Evolutionary conservation across 2,113 vertebrate species (phyloP).

Genomic region (Chinchilla lanigera): DNA sequence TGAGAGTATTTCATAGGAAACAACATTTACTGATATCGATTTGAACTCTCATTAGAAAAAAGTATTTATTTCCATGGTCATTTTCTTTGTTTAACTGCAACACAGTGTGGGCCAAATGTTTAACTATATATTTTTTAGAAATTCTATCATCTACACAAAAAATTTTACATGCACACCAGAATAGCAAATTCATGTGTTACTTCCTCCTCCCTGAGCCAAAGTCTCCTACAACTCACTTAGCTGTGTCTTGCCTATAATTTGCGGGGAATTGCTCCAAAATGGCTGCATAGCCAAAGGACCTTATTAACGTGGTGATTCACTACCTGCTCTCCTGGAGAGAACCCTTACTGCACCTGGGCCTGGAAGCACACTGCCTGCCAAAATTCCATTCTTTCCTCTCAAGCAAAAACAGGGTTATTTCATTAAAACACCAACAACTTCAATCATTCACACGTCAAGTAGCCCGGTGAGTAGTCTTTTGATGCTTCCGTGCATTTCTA

Average conservation of each 20-base stretch:
- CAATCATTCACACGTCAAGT: accelerated
- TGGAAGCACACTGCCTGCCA: neutral
- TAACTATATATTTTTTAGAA: neutral
- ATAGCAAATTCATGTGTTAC: neutral
- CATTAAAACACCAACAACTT: neutral
- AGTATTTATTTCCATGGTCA: neutral
- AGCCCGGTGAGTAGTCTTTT: neutral
- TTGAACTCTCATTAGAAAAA: too few species aligned
- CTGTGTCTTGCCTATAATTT: neutral
- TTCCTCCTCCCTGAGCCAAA: neutral
- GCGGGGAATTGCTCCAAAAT: neutral
- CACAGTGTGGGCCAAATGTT: neutral
- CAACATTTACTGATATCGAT: too few species aligned
- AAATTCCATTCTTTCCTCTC: neutral
- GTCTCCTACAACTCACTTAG: neutral
- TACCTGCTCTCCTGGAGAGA: too few species aligned
- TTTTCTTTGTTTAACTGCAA: neutral
- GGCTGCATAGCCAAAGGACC: neutral
- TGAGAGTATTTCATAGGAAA: neutral
- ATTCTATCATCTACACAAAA: neutral
- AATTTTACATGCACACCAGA: neutral
- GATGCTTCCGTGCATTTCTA: neutral
- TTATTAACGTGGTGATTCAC: too few species aligned
- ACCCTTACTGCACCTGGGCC: too few species aligned
- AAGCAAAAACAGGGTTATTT: neutral